Evolutionary conservation across 2,888 invertebrate genomes (phyloP).

Genomic region (Norana najaformis): DNA sequence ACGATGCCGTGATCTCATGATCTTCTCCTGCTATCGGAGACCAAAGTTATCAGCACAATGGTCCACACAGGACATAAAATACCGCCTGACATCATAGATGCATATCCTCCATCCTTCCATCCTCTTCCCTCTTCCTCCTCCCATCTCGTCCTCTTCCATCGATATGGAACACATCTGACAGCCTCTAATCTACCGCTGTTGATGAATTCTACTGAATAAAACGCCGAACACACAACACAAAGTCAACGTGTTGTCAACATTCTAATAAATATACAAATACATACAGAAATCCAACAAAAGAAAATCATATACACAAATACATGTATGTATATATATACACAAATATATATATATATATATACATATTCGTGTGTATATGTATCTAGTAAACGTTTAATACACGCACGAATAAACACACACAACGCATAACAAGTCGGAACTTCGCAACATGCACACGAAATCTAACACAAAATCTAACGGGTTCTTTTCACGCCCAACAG

Average conservation of each 20-base stretch:
- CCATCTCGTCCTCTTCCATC: too few species aligned
- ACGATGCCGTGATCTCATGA: too few species aligned
- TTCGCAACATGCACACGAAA: not conserved
- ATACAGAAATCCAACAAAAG: not conserved
- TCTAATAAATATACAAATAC: constrained; percentile 7
- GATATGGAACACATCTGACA: too few species aligned
- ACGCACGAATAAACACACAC: not conserved
- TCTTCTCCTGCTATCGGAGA: too few species aligned
- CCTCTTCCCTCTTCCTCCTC: too few species aligned
- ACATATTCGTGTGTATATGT: not conserved
- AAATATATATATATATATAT: not conserved
- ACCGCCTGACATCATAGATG: too few species aligned
- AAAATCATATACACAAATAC: not conserved
- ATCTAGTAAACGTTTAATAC: not conserved
- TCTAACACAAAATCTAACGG: not conserved
- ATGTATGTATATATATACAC: not conserved
- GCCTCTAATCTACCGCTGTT: not conserved
- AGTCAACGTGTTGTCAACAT: not conserved
- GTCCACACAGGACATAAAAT: too few species aligned
- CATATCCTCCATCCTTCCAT: too few species aligned
- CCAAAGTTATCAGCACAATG: too few species aligned
- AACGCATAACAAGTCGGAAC: not conserved
- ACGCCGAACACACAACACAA: not conserved
- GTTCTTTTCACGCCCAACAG: not conserved
- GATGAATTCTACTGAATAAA: not conserved